Percentiles rank a stretch among this genome's conserved stretches.
Evolutionary conservation across 1,140 invertebrate species (phyloP).

Genomic region (Dendrolimus punctatus): DNA sequence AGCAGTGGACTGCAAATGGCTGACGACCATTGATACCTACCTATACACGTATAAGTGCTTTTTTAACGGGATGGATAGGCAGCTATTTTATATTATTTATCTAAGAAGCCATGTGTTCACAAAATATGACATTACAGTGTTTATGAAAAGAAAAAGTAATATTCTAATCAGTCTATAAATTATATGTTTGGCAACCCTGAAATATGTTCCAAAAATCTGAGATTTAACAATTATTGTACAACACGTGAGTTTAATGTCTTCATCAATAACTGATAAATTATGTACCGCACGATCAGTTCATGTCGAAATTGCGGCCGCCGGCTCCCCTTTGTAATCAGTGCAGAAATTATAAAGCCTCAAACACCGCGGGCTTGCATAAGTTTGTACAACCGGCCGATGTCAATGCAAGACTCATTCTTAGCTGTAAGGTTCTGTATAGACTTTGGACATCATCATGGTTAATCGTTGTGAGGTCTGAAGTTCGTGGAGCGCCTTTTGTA

Average conservation of each 20-base stretch:
- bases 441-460: neutral
- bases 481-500: too few species aligned
- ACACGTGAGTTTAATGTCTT: constrained; percentile 60
- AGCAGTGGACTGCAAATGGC: too few species aligned
- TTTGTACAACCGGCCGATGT: neutral
- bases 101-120: too few species aligned
- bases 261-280: constrained; percentile 72
- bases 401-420: too few species aligned
- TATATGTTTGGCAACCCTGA: constrained; percentile 1
- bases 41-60: too few species aligned
- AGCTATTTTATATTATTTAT: too few species aligned
- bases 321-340: constrained; percentile 69
- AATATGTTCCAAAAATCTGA: constrained; percentile 19
- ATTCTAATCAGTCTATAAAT: too few species aligned
- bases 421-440: neutral
- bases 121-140: too few species aligned
- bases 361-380: constrained; percentile 43
- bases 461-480: too few species aligned
- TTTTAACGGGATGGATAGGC: too few species aligned
- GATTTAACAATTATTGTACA: constrained; percentile 41
- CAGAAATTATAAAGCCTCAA: constrained; percentile 66
- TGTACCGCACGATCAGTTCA: constrained; percentile 65
- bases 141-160: too few species aligned
- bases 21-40: too few species aligned
- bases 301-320: constrained; percentile 69